These are phyloP conservation scores for Periophthalmus modestus DNA, from an alignment of 2,113 vertebrate species.

Conservation along the genomic window DNA sequence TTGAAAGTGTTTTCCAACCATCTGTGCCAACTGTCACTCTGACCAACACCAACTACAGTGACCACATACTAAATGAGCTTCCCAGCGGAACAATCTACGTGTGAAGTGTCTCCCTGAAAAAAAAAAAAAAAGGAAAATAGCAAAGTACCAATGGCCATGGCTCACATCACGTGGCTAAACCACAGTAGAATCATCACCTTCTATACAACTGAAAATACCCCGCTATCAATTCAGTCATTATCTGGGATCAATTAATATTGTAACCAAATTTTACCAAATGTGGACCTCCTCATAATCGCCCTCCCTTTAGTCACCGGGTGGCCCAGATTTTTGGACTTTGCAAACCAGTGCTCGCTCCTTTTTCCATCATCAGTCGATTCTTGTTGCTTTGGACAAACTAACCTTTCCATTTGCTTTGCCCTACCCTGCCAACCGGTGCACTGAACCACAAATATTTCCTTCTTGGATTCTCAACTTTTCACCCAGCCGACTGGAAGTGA, in stretches of 20 bases:
- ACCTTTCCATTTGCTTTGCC: slow-evolving; percentile 18
- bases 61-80: too few species aligned
- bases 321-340: slow-evolving; percentile 64
- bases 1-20: too few species aligned
- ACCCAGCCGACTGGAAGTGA: slow-evolving; percentile 24
- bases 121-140: too few species aligned
- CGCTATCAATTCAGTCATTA: neutral
- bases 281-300: neutral
- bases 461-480: slow-evolving; percentile 21
- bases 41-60: too few species aligned
- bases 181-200: too few species aligned
- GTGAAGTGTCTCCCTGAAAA: too few species aligned
- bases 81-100: too few species aligned
- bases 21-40: too few species aligned
- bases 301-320: neutral
- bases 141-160: too few species aligned
- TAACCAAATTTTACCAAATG: neutral
- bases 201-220: neutral
- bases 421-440: slow-evolving; percentile 1
- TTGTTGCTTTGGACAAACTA: slow-evolving; percentile 30
- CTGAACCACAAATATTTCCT: slow-evolving; percentile 4
- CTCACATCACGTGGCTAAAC: too few species aligned
- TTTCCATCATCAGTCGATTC: neutral
- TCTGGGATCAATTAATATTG: neutral
- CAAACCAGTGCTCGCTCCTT: slow-evolving; percentile 4